Evolutionary conservation across 2,797 vertebrate species (phyloP).

Genomic region (Molossus alvarezi): DNA sequence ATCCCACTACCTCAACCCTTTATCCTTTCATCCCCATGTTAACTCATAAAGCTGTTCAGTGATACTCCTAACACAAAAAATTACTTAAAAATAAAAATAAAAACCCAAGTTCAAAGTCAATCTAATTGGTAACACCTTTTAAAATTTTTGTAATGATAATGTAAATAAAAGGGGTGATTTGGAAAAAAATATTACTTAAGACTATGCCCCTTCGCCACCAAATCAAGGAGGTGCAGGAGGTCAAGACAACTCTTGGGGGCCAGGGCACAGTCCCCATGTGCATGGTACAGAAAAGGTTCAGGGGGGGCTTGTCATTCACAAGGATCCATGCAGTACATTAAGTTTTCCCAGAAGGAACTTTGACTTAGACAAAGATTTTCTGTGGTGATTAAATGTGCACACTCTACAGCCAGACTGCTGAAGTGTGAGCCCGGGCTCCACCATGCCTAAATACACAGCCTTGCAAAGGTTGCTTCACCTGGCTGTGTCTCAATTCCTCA

Average conservation of each 20-base stretch:
- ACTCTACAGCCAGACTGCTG: neutral
- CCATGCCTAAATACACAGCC: neutral
- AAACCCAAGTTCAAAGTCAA: no score
- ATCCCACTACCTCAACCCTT: neutral
- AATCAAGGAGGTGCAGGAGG: neutral
- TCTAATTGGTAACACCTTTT: neutral
- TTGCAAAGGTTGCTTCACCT: neutral
- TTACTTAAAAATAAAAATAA: no score
- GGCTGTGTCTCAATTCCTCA: neutral
- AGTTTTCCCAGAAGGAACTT: neutral
- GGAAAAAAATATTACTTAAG: neutral
- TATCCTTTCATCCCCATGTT: neutral
- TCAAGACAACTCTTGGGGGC: neutral
- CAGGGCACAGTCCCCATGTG: neutral
- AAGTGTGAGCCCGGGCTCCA: neutral
- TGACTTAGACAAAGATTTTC: neutral
- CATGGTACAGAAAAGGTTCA: neutral
- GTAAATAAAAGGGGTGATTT: conserved; percentile 9
- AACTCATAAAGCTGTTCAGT: conserved; percentile 15
- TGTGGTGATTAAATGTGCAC: neutral
- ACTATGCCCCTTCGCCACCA: neutral
- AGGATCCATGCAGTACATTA: neutral
- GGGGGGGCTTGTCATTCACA: neutral
- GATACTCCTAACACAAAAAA: neutral
- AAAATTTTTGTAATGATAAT: conserved; percentile 1